Conservation (phyloP, 2,797 vertebrate genomes). For the Falco columbarius region DNA sequence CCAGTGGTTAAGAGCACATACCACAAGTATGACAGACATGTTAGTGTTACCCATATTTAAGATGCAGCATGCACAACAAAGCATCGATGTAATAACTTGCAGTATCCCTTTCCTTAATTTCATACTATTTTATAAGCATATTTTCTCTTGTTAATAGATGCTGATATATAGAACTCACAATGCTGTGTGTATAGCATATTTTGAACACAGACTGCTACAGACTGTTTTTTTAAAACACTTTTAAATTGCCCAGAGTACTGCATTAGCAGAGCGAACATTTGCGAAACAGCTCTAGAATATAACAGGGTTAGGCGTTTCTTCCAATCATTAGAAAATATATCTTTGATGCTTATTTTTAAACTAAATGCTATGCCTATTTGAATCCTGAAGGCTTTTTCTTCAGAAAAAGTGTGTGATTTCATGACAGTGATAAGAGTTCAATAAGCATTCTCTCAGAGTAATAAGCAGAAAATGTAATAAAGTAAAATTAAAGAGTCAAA, state of each 20-base stretch:
- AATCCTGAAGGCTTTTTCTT: not conserved
- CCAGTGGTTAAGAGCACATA: not conserved
- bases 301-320: not conserved
- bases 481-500: not conserved
- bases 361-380: not conserved
- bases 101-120: constrained; percentile 72
- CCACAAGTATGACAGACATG: constrained; percentile 30
- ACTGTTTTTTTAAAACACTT: not conserved
- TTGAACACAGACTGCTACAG: not conserved
- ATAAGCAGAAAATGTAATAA: not conserved
- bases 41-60: constrained; percentile 29
- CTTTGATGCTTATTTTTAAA: not conserved
- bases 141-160: not conserved
- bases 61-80: constrained; percentile 21
- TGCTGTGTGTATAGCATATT: not conserved
- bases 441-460: not conserved
- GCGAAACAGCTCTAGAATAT: not conserved
- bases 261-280: not conserved
- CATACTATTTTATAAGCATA: not conserved
- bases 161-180: not conserved
- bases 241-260: not conserved
- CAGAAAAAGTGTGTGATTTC: not conserved
- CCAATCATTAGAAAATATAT: not conserved
- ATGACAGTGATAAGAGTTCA: not conserved
- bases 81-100: constrained; percentile 15